These are phyloP conservation scores for Caradrina clavipalpis DNA, from an alignment of 2,888 invertebrate species.

Conservation along the genomic window DNA sequence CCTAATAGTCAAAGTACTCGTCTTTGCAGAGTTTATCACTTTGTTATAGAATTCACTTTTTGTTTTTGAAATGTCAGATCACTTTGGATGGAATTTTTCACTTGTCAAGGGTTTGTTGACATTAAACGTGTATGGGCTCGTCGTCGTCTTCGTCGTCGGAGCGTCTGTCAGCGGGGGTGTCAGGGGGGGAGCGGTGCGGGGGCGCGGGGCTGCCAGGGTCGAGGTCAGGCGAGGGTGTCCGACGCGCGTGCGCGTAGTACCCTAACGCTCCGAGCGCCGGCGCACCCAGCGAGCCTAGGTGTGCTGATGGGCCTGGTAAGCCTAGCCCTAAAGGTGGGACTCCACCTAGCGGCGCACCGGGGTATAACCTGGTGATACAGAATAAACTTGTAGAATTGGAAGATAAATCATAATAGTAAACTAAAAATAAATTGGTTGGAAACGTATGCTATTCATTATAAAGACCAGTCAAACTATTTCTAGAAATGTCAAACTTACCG, in stretches of 20 bases:
- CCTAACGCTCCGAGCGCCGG: slow-evolving; percentile 92
- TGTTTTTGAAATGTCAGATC: slow-evolving; percentile 47
- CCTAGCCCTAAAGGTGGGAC: slow-evolving; percentile 91
- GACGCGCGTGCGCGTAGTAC: slow-evolving; percentile 88
- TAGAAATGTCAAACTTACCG: slow-evolving; percentile 77
- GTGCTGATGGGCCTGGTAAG: slow-evolving; percentile 93
- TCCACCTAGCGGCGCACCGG: slow-evolving; percentile 91
- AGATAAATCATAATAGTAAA: background rate
- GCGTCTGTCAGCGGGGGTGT: slow-evolving; percentile 83
- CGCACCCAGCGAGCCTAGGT: slow-evolving; percentile 92
- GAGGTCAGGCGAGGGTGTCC: slow-evolving; percentile 89
- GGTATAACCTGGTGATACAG: slow-evolving; percentile 88
- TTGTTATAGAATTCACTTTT: slow-evolving; percentile 49
- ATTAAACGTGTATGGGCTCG: slow-evolving; percentile 92
- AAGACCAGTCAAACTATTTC: no score
- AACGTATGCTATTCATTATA: no score
- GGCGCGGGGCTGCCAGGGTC: slow-evolving; percentile 92
- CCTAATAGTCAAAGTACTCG: slow-evolving; percentile 47
- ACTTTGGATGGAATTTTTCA: slow-evolving; percentile 53
- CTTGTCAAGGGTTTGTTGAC: slow-evolving; percentile 53
- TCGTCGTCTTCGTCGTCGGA: slow-evolving; percentile 91
- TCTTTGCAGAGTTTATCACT: slow-evolving; percentile 49
- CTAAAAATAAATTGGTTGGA: no score
- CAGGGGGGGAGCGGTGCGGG: slow-evolving; percentile 85
- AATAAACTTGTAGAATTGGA: slow-evolving; percentile 1